Evolutionary conservation across 1,140 invertebrate species (phyloP).

Genomic region (Triops cancriformis): DNA sequence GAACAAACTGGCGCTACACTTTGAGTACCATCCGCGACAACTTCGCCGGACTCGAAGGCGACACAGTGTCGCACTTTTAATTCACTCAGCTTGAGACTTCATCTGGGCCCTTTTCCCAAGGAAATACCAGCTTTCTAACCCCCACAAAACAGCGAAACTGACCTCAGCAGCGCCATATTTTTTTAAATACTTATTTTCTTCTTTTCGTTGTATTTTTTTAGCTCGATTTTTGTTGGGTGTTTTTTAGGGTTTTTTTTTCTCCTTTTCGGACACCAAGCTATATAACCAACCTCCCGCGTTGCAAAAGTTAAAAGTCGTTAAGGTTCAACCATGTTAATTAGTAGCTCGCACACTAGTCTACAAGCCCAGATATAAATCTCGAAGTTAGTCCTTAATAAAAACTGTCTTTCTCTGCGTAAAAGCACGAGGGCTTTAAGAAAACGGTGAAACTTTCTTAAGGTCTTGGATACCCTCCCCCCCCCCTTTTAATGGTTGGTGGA

Average conservation of each 20-base stretch:
- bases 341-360: slow-evolving; percentile 12
- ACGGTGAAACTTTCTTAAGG: too few species aligned
- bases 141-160: neutral
- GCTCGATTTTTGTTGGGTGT: neutral
- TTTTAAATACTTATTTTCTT: neutral
- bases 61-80: slow-evolving; percentile 3
- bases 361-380: neutral
- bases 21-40: neutral
- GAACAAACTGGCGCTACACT: neutral
- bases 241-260: neutral
- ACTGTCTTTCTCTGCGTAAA: neutral
- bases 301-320: slow-evolving; percentile 11
- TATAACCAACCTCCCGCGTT: neutral
- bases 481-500: too few species aligned
- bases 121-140: neutral
- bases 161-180: neutral
- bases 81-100: slow-evolving; percentile 7
- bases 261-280: neutral
- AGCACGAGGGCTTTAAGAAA: neutral
- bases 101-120: neutral
- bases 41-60: neutral
- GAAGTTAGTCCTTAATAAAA: neutral
- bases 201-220: too few species aligned
- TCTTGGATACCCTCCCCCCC: too few species aligned
- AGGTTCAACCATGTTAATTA: slow-evolving; percentile 11